Percentiles rank a stretch among this genome's conserved stretches.
These are phyloP conservation scores for Esox lucius DNA, from an alignment of 2,797 vertebrate species.

Conservation along the genomic window DNA sequence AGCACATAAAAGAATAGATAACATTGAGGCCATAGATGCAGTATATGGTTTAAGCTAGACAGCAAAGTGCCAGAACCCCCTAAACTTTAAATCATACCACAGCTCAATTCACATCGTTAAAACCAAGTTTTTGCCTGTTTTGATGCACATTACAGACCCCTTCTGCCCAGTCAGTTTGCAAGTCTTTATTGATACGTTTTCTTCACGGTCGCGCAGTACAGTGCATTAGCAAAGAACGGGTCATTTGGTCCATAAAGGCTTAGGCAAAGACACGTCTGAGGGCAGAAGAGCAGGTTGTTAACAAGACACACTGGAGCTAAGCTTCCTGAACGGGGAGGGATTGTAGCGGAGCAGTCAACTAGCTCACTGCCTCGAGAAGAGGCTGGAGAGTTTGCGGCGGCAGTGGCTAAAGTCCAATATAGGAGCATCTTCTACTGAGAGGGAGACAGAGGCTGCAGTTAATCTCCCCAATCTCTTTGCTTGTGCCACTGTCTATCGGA, in stretches of 20 bases:
- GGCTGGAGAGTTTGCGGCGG: conserved; percentile 10
- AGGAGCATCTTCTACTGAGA: conserved; percentile 3
- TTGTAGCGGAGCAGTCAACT: conserved; percentile 19
- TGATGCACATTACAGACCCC: background rate
- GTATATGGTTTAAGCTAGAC: background rate
- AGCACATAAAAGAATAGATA: background rate
- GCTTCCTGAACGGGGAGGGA: conserved; percentile 14
- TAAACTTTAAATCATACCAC: background rate
- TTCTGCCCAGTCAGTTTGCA: background rate
- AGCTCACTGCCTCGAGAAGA: conserved; percentile 32
- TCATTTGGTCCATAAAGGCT: conserved; percentile 10
- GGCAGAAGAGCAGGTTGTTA: conserved; percentile 12
- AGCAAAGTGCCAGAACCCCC: background rate
- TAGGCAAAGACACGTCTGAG: conserved; percentile 9
- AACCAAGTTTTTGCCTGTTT: background rate
- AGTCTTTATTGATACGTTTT: background rate
- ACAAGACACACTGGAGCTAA: conserved; percentile 10
- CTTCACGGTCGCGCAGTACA: background rate
- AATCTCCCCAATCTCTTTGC: conserved; percentile 45
- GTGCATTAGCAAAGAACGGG: background rate
- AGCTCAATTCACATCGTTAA: background rate
- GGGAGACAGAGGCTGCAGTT: conserved; percentile 25
- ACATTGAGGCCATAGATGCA: background rate
- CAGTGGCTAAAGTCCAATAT: conserved; percentile 43
- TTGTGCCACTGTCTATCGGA: conserved; percentile 31